Base-by-base conservation (phyloP, 2,797 vertebrate genomes). In the Pipistrellus kuhlii region DNA sequence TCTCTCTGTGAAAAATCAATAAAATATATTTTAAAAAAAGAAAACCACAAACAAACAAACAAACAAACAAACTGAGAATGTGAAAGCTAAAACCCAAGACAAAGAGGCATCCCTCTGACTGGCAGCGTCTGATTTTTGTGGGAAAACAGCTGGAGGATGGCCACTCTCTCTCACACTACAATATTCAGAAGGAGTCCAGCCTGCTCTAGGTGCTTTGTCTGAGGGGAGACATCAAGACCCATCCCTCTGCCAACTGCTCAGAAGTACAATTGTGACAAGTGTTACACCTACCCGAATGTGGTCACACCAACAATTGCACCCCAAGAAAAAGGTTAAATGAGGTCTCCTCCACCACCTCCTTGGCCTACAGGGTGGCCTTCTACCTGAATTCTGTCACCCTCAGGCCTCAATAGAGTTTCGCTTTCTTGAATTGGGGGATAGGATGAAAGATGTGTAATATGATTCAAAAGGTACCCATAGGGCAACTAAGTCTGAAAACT, bases 391-490 rank as follows among this genome's bases (percentile, higher is more conserved):
- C 48, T 4, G 20, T 32, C 30, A 53, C 48, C 18, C 30, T 23
- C 30, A 46, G 30, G 73, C 46, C 30, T 76, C 73, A 32, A 32
- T 21, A 76, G 7, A 76, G 18, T 76, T 76, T n/a, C 6, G 2
- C 20, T 76, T 76, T 76, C 15, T 11, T 32, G 46, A 53, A 11
- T 53, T 13, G 2, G 30, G 20, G 18, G n/a, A 41, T 20, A 10
- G n/a, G 32, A 4, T 41, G 23, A 53, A 77, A 32, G 95, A 96
- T 72, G 84, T 95, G 86, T 68, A 96, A 91, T 96, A 96, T 97
- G 97, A 98, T 97, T 97, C 91, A 95, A 97, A 97, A 96, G 66
- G 91, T 84, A 96, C 94, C 95, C 96, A 96, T n/a, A 95, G 92
- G 95, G 96, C 94, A 97, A 95, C 78, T 69, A 93, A 93, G 96